Conservation (phyloP, 2,888 invertebrate genomes). For the Coenonympha glycerion region DNA sequence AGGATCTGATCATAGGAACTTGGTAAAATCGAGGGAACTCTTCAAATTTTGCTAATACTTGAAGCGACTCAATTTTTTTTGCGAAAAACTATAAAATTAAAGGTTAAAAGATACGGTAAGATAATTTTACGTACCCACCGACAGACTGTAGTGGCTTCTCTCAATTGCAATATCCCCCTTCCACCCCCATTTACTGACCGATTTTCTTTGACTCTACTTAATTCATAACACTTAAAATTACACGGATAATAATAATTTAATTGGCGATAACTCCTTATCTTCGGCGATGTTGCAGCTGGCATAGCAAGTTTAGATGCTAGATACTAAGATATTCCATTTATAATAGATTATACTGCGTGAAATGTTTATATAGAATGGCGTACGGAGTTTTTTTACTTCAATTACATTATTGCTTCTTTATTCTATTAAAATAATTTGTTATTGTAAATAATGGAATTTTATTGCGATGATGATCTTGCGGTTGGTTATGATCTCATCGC, state of each 20-base stretch:
- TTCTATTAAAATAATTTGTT: neutral
- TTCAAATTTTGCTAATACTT: too few species aligned
- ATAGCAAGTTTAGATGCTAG: slow-evolving; percentile 24
- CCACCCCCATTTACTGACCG: too few species aligned
- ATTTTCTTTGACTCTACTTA: too few species aligned
- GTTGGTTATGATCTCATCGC: neutral
- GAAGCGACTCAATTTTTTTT: too few species aligned
- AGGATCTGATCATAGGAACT: too few species aligned
- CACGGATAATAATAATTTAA: slow-evolving; percentile 1
- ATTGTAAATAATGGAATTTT: neutral
- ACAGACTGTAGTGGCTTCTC: too few species aligned
- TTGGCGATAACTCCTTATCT: slow-evolving; percentile 28
- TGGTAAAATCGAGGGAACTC: too few species aligned
- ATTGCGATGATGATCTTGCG: neutral
- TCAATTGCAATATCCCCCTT: too few species aligned
- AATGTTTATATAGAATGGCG: slow-evolving; percentile 2
- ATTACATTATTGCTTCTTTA: neutral
- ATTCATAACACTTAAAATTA: slow-evolving; percentile 3
- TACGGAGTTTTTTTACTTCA: neutral
- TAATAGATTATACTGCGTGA: neutral
- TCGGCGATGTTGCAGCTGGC: slow-evolving; percentile 40
- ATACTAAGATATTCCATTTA: slow-evolving; percentile 21
- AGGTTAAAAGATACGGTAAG: too few species aligned
- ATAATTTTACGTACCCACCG: too few species aligned
- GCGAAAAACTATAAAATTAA: too few species aligned